Evolutionary conservation across 2,888 invertebrate genomes (phyloP), one percentile per base, ranked within the genome.

Genomic region (Leucozona laternaria): DNA sequence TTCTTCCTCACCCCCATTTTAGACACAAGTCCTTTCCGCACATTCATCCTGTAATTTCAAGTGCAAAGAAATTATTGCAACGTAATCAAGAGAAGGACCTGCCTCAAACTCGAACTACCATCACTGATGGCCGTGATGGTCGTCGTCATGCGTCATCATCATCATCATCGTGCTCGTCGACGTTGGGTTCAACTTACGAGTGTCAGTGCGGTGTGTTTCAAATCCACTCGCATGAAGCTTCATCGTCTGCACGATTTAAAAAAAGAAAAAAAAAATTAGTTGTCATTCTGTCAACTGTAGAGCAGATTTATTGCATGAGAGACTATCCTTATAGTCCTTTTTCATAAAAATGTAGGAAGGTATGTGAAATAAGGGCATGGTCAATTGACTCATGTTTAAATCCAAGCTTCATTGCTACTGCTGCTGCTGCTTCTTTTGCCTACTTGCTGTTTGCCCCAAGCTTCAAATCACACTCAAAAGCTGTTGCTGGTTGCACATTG

Each of bases 21-120:
- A 66, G 60, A 73, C 58, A 34, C n/a, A 53, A 68, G 68, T 68
- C 60, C 58, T 34, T 66, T 45, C 37, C 58, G 78, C 60, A 73
- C 75, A 72, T 66, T 77, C 72, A 76, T 77, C 80, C 77, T 80
- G 68, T 77, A 77, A 80, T 85, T 80, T 85, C 80, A 84, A 84
- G 76, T 76, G 76, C 58, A 50, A 66, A 80, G 66, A 60, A 43
- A 77, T 80, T 76, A 85, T 70, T 80, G 80, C 76, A 72, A 22
- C 31, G 79, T 71, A 76, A 79, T 79, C 79, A 75, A 53, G 48
- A 48, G 50, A 53, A 71, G 66, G 57, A 71, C 53, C 50, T 64
- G 28, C 20, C 6, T 34, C 50, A 50, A 53, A 31, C 48, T 31
- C 0, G 4, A 64, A 45, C 45, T 28, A 13, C 17, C 17, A 15